A percentile compares a stretch with the other conserved stretches of the same genome.
Conservation (phyloP, 2,113 vertebrate species). For the Piprites chloris region DNA sequence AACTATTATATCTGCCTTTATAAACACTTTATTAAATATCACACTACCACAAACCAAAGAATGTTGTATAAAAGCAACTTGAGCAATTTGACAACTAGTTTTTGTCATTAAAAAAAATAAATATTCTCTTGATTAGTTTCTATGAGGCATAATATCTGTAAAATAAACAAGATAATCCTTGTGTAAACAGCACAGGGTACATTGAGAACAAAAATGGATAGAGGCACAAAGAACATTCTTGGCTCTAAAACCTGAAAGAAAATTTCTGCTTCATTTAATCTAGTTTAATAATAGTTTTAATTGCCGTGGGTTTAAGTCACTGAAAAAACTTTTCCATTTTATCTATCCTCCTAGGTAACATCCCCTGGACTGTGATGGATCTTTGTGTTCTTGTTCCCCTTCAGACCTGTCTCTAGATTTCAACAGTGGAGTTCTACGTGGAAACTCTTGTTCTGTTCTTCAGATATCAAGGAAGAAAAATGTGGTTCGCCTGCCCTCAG, state of each 20-base stretch:
- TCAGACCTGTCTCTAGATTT: neutral
- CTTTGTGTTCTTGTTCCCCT: neutral
- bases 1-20: slow-evolving; percentile 66
- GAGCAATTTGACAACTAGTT: slow-evolving; percentile 30
- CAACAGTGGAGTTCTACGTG: neutral
- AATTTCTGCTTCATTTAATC: slow-evolving; percentile 29
- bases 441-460: neutral
- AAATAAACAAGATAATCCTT: slow-evolving; percentile 71
- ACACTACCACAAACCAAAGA: slow-evolving; percentile 57
- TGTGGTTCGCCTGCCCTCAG: accelerated
- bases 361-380: neutral
- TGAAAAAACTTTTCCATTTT: neutral
- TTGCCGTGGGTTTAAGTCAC: slow-evolving; percentile 11
- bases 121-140: slow-evolving; percentile 67
- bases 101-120: slow-evolving; percentile 67
- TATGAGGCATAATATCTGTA: slow-evolving; percentile 62
- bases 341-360: neutral
- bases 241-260: neutral
- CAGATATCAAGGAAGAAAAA: neutral
- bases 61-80: slow-evolving; percentile 57
- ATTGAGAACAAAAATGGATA: slow-evolving; percentile 37
- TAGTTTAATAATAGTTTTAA: slow-evolving; percentile 45
- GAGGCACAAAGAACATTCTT: slow-evolving; percentile 38
- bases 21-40: slow-evolving; percentile 72
- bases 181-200: slow-evolving; percentile 46